Conservation (phyloP, 2,797 vertebrate species). For the Ispidina picta region DNA sequence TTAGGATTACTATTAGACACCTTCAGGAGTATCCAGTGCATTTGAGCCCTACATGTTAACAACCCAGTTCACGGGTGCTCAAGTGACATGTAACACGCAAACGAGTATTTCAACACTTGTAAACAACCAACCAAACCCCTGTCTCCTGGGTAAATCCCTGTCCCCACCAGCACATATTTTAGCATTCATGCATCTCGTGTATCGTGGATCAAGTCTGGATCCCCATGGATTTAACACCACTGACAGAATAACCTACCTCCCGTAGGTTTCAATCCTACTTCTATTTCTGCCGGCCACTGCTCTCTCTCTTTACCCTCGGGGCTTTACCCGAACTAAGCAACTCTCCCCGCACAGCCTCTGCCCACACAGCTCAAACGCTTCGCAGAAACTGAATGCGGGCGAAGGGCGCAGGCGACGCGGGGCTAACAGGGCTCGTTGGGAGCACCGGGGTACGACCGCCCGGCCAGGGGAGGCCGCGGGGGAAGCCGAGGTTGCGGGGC, state of each 20-base stretch:
- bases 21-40: neutral
- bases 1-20: neutral
- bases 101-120: accelerated
- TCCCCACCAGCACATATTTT: neutral
- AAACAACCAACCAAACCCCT: neutral
- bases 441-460: accelerated
- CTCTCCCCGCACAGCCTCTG: neutral
- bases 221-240: accelerated
- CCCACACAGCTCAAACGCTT: accelerated
- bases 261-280: too few relatives aligned
- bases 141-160: neutral
- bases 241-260: accelerated
- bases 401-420: neutral
- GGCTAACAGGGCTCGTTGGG: accelerated
- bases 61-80: neutral
- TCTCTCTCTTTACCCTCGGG: too few relatives aligned
- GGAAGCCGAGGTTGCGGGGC: too few relatives aligned
- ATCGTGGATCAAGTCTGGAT: accelerated
- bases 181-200: accelerated
- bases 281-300: neutral
- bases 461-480: neutral
- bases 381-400: neutral
- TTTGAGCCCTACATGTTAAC: neutral
- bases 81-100: accelerated
- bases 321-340: accelerated